Base-by-base conservation (phyloP, 2,797 vertebrate species). In the Parambassis ranga region DNA sequence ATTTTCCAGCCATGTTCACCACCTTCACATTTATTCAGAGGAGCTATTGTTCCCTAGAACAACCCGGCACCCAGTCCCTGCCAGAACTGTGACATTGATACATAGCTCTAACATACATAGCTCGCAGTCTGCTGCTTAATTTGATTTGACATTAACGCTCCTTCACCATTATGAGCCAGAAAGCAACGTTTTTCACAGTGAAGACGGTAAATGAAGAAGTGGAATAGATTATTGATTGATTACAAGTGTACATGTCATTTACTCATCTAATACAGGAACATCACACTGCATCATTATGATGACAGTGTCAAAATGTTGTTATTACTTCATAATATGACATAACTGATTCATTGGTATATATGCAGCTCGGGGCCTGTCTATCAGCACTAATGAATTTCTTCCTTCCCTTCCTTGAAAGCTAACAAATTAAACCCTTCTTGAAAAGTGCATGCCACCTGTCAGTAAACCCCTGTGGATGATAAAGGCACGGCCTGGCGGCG, bases 371-470 rank as follows among this genome's bases (percentile, higher is more conserved):
- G 37, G 36, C 23, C 14, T 44, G 44, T 36, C 9, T 15, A 7
- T 49, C 15, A 43, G 11, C 14, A 37, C 4, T 39, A 26, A 27
- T 33, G 10, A 15, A 35, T 24, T 16, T 52, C 24, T 33, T 18
- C 18, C 13, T 9, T 27, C 26, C 10, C 30, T 27, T 27, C n/a
- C 20, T 36, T 43, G 7, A 50, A 57, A 28, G 39, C 24, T 41
- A 38, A 38, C 19, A 38, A 48, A 48, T 60, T 48, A 27, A 72
- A 56, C 16, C 53, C 13, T 32, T 28, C 28, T 39, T 50, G 16
- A 24, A 61, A 55, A 58, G 32, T 4, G 5, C 42, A 50, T 32
- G 5, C 60, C 68, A 52, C 61, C 69, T 77, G 69, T 67, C 57
- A 24, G 50, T 43, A 43, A 66, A 50, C 10, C 60, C 42, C 63